phyloP scores from a whole-genome alignment of 2,888 invertebrate species.

The Tenthredo livida region DNA sequence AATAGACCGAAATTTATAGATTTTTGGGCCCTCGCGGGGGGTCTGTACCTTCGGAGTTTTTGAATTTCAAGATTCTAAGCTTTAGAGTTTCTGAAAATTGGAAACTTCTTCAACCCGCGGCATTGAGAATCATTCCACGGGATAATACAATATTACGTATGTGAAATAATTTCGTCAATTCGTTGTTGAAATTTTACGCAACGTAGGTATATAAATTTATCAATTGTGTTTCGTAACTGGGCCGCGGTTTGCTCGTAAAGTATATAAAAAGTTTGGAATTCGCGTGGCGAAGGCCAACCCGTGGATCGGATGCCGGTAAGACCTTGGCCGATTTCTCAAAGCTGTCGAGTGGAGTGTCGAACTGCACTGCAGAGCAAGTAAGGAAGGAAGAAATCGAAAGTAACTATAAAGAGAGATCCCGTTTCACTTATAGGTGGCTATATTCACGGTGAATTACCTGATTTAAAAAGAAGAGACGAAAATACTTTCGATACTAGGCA shows the following conservation, averaged over 20 bases:
- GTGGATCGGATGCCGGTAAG: neutral
- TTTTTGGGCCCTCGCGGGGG: no score
- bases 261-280: conserved; percentile 24
- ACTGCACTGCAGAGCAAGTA: neutral
- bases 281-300: conserved; percentile 36
- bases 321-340: conserved; percentile 46
- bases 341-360: conserved; percentile 23
- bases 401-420: conserved; percentile 4
- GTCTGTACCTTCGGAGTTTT: no score
- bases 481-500: conserved; percentile 4
- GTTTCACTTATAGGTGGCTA: neutral
- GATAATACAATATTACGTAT: neutral
- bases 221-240: conserved; percentile 32
- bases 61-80: no score
- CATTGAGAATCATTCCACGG: neutral
- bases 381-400: conserved; percentile 21
- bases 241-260: neutral
- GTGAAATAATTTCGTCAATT: neutral
- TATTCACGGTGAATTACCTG: neutral
- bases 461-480: neutral
- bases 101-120: no score
- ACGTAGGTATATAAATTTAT: neutral
- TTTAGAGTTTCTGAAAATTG: no score
- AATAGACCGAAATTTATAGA: no score
- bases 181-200: neutral